Conservation (phyloP, 2,797 vertebrate genomes). For the Schizopygopsis pylzovi region DNA sequence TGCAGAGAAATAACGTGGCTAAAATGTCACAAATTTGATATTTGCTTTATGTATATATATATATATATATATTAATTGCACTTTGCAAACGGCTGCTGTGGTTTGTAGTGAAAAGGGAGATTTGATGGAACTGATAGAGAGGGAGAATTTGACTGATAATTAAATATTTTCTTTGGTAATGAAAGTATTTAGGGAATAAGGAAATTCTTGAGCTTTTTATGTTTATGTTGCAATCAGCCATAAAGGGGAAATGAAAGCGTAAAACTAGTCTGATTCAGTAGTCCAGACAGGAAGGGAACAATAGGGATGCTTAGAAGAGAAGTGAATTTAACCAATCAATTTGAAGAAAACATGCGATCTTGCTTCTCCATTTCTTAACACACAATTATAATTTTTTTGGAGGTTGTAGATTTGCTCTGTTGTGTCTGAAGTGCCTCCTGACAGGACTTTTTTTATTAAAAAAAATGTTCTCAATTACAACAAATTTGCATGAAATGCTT, state of each 20-base stretch:
- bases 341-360: neutral
- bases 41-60: neutral
- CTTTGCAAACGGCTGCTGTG: neutral
- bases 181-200: neutral
- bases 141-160: neutral
- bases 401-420: neutral
- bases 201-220: neutral
- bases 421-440: neutral
- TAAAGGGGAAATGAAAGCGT: neutral
- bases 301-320: neutral
- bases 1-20: too few relatives aligned
- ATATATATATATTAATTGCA: neutral
- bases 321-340: neutral
- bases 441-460: neutral
- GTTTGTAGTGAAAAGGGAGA: neutral
- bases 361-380: neutral
- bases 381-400: neutral
- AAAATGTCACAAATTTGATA: neutral
- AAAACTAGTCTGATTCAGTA: neutral
- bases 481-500: constrained; percentile 20
- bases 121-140: neutral
- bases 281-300: neutral
- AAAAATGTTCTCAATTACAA: neutral
- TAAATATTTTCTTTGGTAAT: neutral
- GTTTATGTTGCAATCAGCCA: neutral